phyloP scores from a whole-genome alignment of 2,888 invertebrate species.

The Drosophila phalerata region DNA sequence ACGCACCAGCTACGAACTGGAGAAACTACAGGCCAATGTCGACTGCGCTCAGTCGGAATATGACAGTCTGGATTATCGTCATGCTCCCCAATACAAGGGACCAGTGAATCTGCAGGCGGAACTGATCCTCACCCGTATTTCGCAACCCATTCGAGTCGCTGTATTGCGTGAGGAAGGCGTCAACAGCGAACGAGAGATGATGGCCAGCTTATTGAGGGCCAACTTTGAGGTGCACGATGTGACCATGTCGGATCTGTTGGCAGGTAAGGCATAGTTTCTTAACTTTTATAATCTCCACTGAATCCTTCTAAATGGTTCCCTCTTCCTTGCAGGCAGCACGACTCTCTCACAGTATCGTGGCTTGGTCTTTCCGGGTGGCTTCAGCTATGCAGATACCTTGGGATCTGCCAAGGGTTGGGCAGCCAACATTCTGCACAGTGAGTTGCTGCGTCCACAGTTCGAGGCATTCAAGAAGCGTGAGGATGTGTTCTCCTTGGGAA shows the following conservation, averaged over 20 bases:
- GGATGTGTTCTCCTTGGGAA: slow-evolving; percentile 97
- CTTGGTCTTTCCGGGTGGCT: slow-evolving; percentile 97
- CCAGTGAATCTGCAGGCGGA: slow-evolving; percentile 87
- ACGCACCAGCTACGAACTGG: slow-evolving; percentile 96
- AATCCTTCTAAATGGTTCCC: background rate
- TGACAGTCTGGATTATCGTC: slow-evolving; percentile 89
- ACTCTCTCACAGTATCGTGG: slow-evolving; percentile 94
- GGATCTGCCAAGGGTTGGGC: slow-evolving; percentile 99
- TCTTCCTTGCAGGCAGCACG: slow-evolving; percentile 86
- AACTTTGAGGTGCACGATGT: slow-evolving; percentile 97
- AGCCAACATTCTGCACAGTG: slow-evolving; percentile 94
- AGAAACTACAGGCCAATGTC: slow-evolving; percentile 93
- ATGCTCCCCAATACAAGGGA: slow-evolving; percentile 90
- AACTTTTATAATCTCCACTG: background rate
- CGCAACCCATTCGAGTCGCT: slow-evolving; percentile 90
- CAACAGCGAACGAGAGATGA: slow-evolving; percentile 99
- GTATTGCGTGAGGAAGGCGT: slow-evolving; percentile 97
- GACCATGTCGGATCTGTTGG: slow-evolving; percentile 95
- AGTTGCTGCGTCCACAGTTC: slow-evolving; percentile 91
- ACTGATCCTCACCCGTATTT: slow-evolving; percentile 82
- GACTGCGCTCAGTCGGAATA: slow-evolving; percentile 93
- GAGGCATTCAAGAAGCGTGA: slow-evolving; percentile 90
- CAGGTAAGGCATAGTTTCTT: slow-evolving; percentile 53
- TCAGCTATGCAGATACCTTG: slow-evolving; percentile 98
- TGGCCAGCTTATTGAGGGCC: slow-evolving; percentile 93